These are phyloP conservation scores for Halichoeres trimaculatus DNA, from an alignment of 2,113 vertebrate species.

Conservation along the genomic window DNA sequence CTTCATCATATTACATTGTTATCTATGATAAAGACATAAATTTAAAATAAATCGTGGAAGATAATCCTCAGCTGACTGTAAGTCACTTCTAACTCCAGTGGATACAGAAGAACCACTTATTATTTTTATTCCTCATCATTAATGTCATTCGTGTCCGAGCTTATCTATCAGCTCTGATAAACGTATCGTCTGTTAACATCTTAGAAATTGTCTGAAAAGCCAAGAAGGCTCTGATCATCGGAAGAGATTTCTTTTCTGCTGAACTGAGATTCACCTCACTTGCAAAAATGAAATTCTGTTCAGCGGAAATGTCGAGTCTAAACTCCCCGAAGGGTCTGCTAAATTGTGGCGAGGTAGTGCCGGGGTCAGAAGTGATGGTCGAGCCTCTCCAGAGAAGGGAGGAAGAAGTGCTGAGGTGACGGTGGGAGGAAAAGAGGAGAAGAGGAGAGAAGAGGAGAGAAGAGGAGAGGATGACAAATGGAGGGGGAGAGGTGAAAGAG, in stretches of 20 bases:
- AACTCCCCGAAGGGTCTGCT: conserved; percentile 8
- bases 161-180: conserved; percentile 12
- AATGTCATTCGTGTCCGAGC: not conserved
- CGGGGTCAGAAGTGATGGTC: conserved; percentile 14
- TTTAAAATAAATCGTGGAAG: not conserved
- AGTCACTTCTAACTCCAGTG: not conserved
- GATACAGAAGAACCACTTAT: conserved; percentile 10
- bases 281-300: not conserved
- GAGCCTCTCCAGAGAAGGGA: not conserved
- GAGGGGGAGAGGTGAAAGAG: conserved; percentile 4
- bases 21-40: too few relatives aligned
- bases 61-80: conserved; percentile 13
- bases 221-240: not conserved
- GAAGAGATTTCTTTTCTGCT: not conserved
- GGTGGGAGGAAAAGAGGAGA: not conserved
- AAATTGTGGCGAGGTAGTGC: not conserved
- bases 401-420: not conserved
- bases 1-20: too few relatives aligned
- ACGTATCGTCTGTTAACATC: not conserved
- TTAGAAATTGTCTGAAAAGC: not conserved
- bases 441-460: too few relatives aligned
- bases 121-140: not conserved
- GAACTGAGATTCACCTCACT: conserved; percentile 29
- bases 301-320: not conserved
- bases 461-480: not conserved